Conservation (phyloP, 2,888 invertebrate genomes). For the Cantharis lateralis region DNA sequence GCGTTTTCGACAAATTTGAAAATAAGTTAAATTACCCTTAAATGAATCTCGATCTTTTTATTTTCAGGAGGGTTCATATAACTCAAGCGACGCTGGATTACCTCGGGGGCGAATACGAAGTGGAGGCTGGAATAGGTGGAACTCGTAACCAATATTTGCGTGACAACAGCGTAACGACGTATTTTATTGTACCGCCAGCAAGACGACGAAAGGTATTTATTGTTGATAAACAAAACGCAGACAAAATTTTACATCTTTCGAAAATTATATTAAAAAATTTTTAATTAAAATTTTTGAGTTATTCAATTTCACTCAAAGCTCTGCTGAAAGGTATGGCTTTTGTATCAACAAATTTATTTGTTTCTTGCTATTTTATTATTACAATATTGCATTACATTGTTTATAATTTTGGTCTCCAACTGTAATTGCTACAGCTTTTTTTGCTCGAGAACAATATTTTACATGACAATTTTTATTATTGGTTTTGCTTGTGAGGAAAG, state of each 20-base stretch:
- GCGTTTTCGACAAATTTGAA: background rate
- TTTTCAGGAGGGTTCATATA: constrained; percentile 77
- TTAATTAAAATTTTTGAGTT: background rate
- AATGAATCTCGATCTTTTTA: background rate
- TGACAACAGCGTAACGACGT: constrained; percentile 84
- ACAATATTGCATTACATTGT: background rate
- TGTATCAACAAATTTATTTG: background rate
- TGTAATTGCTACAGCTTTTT: background rate
- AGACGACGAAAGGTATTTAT: constrained; percentile 77
- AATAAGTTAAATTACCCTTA: background rate
- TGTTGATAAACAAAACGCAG: background rate
- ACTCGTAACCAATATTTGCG: constrained; percentile 81
- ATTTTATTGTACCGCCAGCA: constrained; percentile 86
- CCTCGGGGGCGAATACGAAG: constrained; percentile 87
- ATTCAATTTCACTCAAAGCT: constrained; percentile 14
- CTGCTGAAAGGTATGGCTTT: constrained; percentile 25
- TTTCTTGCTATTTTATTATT: background rate
- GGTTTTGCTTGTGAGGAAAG: too few relatives aligned
- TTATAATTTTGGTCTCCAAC: background rate
- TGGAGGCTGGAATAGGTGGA: constrained; percentile 85
- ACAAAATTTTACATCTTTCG: background rate
- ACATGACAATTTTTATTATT: background rate
- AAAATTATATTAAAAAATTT: background rate
- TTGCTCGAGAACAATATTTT: background rate
- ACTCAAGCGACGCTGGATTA: constrained; percentile 84